These are phyloP conservation scores for Odontomyia ornata DNA, from an alignment of 2,888 invertebrate species.

Conservation along the genomic window DNA sequence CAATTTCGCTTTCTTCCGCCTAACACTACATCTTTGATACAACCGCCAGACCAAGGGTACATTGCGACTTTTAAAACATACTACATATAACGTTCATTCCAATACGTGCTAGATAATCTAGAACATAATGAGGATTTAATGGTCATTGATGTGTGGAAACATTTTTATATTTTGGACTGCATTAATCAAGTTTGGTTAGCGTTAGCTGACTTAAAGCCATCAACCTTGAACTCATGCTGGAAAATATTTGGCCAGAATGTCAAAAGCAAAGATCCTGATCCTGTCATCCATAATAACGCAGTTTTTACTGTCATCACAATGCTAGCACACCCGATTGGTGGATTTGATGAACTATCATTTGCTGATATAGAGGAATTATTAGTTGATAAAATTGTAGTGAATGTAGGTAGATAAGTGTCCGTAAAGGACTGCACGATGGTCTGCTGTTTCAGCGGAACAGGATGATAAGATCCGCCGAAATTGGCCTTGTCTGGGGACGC, in stretches of 20 bases:
- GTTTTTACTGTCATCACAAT: slow-evolving; percentile 15
- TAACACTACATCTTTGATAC: slow-evolving; percentile 54
- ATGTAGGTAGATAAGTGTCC: no score
- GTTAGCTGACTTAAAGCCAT: no score
- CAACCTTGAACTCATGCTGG: no score
- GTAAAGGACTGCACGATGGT: no score
- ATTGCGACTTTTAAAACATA: slow-evolving; percentile 55
- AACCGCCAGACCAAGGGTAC: slow-evolving; percentile 55
- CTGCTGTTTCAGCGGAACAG: no score
- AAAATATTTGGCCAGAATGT: no score
- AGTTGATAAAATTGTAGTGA: slow-evolving; percentile 49
- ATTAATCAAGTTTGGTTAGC: slow-evolving; percentile 37
- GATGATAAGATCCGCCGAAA: no score
- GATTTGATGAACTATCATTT: slow-evolving; percentile 40
- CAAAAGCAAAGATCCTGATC: slow-evolving; percentile 11
- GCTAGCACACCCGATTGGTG: slow-evolving; percentile 33
- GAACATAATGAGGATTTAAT: slow-evolving; percentile 19
- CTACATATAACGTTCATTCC: slow-evolving; percentile 51
- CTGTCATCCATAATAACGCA: slow-evolving; percentile 14
- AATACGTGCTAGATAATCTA: slow-evolving; percentile 49
- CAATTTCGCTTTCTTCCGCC: slow-evolving; percentile 52
- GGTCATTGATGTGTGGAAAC: slow-evolving; percentile 47
- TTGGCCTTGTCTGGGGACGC: no score
- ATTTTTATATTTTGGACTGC: slow-evolving; percentile 47
- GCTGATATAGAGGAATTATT: slow-evolving; percentile 53